Base-by-base conservation (phyloP, 1,140 invertebrate genomes). In the Drosophila sechellia region DNA sequence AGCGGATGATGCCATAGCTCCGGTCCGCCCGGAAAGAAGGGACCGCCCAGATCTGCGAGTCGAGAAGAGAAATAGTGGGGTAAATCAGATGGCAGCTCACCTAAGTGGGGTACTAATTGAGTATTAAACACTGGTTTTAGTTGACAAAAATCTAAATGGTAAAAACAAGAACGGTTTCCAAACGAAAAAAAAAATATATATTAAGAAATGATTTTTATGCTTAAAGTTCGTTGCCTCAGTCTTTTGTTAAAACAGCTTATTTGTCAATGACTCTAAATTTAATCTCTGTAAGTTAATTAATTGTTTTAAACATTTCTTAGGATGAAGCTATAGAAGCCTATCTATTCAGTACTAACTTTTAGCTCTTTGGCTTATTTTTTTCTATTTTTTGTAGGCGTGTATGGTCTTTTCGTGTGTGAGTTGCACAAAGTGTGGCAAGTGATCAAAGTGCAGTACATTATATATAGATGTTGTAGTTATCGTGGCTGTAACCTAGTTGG, bases 1-100 rank as follows among this genome's bases (percentile, higher is more conserved):
- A 98, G 93, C 89, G 97, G 97, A 94, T 98, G 97, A 92, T 96
- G 96, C 98, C 98, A 98, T 89, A 98, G 94, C 93, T 98, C 97
- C 55, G 97, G 96, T 92, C 95, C 95, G 83, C 96, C 96, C 64
- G 97, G 97, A 95, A 98, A 98, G 95, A 98, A 98, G 64, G 97
- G 97, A 80, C 96, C 96, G 92, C 97, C 97, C 94, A 98, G 93
- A 94, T 98, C 98, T 97, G 81, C 20, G 63, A 45, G 57, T 50
- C 35, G 22, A 70, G 72, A 54, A 70, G 46, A 72, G 27, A 55
- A 39, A 53, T 50, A 20, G 34, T 75, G 40, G 49, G 20, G 58
- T 45, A 76, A 43, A 49, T 59, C 43, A 49, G 37, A 57, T 35
- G 42, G 12, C 5, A 27, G 27, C 31, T 25, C 50, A 35, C 49